phyloP scores from a whole-genome alignment of 2,888 invertebrate species.

The Neoascia interrupta region DNA sequence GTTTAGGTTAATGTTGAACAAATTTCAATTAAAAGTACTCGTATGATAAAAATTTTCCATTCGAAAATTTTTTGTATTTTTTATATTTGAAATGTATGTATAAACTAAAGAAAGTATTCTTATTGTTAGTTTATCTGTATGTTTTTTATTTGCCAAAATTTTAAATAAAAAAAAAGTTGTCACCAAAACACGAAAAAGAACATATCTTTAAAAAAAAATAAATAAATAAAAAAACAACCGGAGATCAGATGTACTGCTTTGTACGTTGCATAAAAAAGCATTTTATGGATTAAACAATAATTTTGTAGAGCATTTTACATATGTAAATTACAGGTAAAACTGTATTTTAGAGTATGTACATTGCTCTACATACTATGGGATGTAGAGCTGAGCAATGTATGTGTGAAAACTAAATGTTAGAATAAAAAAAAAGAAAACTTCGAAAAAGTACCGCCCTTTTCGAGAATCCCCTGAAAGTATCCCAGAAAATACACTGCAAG shows the following conservation, averaged over 20 bases:
- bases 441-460: conserved; percentile 35
- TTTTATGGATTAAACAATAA: conserved; percentile 26
- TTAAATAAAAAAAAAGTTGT: conserved; percentile 14
- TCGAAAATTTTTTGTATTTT: conserved; percentile 45
- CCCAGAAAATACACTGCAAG: conserved; percentile 42
- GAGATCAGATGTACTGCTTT: conserved; percentile 33
- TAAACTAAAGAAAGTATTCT: conserved; percentile 19
- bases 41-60: conserved; percentile 27
- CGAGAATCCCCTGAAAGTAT: too few species aligned
- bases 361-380: conserved; percentile 33
- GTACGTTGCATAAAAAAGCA: conserved; percentile 20
- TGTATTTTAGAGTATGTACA: conserved; percentile 36
- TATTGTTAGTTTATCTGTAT: conserved; percentile 29
- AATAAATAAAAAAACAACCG: conserved; percentile 18
- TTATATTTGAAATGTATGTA: conserved; percentile 51
- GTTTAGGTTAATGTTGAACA: conserved; percentile 38
- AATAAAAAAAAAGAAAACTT: conserved; percentile 33
- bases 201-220: conserved; percentile 55
- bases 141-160: conserved; percentile 43
- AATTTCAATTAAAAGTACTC: conserved; percentile 16
- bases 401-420: conserved; percentile 59
- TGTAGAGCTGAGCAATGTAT: conserved; percentile 42
- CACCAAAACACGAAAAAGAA: conserved; percentile 58
- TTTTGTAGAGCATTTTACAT: conserved; percentile 24
- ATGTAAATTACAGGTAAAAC: neutral